Conservation (phyloP, 64 coral and sea anemone species). For the Stichodactyla helianthus region DNA sequence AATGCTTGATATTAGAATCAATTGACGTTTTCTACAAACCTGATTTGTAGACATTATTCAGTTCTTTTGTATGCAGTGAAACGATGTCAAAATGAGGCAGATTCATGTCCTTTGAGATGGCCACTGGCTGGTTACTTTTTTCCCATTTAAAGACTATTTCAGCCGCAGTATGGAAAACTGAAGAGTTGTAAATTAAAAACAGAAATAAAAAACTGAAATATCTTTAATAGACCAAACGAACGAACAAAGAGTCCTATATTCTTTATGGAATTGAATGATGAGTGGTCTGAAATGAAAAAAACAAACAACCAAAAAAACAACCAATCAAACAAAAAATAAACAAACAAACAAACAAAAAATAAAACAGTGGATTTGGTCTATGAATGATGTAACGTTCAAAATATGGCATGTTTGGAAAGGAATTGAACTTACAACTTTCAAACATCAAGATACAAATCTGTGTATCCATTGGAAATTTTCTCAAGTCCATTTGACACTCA, state of each 20-base stretch:
- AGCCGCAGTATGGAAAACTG: conserved; percentile 33
- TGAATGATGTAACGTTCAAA: no score
- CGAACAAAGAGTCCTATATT: no score
- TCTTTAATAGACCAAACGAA: no score
- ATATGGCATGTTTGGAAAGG: no score
- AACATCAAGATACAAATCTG: conserved; percentile 40
- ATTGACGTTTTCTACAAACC: neutral
- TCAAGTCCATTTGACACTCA: conserved; percentile 56
- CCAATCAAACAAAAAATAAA: no score
- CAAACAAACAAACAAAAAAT: no score
- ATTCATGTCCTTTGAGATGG: conserved; percentile 30
- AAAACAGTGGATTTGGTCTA: no score
- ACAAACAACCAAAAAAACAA: no score
- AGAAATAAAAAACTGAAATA: no score
- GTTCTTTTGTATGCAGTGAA: conserved; percentile 1
- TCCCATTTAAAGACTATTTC: conserved; percentile 29
- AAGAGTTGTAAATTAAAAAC: neutral
- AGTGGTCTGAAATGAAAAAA: no score
- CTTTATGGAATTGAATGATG: no score
- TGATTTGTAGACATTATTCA: conserved; percentile 32
- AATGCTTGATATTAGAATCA: no score
- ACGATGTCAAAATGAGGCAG: conserved; percentile 35
- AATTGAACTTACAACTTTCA: conserved; percentile 47
- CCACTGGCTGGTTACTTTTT: neutral
- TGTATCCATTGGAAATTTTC: conserved; percentile 52